These are phyloP conservation scores for Colinus virginianus DNA, from an alignment of 2,113 vertebrate genomes.

Conservation along the genomic window DNA sequence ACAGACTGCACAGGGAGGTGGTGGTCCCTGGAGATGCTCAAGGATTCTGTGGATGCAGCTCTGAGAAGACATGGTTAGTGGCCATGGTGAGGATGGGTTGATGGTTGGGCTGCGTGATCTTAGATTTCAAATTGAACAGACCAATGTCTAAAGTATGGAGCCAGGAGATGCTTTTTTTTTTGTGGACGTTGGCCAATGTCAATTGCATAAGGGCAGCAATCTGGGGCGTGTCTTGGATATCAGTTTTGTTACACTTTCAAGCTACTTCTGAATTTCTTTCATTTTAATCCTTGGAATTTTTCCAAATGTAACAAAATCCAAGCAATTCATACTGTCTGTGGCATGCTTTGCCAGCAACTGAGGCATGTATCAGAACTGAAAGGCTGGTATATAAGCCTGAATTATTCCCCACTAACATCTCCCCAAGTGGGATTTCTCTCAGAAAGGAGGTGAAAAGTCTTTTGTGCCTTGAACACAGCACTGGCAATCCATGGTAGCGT, in stretches of 20 bases:
- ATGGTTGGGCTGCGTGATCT: too few species aligned
- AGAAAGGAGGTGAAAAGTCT: background rate
- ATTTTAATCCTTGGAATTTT: constrained; percentile 46
- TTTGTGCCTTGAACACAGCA: background rate
- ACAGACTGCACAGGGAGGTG: too few species aligned
- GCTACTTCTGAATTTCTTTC: constrained; percentile 41
- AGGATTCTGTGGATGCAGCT: too few species aligned
- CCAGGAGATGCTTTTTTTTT: constrained; percentile 36
- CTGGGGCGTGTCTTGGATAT: constrained; percentile 53
- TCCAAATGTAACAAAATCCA: constrained; percentile 61
- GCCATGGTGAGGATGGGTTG: too few species aligned
- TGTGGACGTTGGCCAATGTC: constrained; percentile 48
- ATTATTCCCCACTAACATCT: background rate
- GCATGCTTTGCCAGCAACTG: constrained; percentile 14
- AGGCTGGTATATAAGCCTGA: background rate
- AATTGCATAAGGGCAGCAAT: constrained; percentile 49
- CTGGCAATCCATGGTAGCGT: background rate
- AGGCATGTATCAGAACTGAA: constrained; percentile 8
- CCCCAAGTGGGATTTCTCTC: background rate
- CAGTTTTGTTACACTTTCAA: constrained; percentile 58
- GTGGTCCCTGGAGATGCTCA: too few species aligned
- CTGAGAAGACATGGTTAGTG: too few species aligned
- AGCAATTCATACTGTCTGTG: constrained; percentile 9
- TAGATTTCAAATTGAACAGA: background rate
- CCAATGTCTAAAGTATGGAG: constrained; percentile 10